Evolutionary conservation across 2,113 vertebrate species (phyloP), one percentile per base, ranked within the genome.

Genomic region (Poeciliopsis turrubarensis): DNA sequence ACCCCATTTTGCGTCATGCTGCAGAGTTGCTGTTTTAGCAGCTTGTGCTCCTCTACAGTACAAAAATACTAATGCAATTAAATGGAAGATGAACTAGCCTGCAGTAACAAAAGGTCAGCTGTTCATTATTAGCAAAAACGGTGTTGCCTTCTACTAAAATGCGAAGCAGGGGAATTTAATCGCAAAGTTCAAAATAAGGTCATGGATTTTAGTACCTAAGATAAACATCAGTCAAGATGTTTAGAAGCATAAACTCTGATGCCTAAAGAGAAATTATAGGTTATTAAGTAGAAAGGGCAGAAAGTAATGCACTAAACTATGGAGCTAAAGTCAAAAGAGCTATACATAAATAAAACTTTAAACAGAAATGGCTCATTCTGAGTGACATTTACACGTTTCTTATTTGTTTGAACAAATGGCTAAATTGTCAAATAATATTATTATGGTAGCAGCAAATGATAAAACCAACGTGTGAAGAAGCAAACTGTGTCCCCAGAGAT

Each of bases 21-120:
- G 80, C 65, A 73, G 60, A 91, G 83, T 75, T 91, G 88, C 78
- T 89, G 88, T 84, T 89, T 84, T 86, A 90, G 90, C 87, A 84
- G 84, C 73, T 83, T 78, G 77, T 31, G 27, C 65, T 87, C 68
- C 76, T 62, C 72, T 26, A 27, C 75, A 66, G 81, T 79, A 81
- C 87, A 78, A 62, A 88, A 84, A 89, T 90, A 87, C 81, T 91
- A 83, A 90, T 81, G 84, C 91, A 93, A 91, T 93, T 93, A 93
- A 92, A 89, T 89, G 60, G 62, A 73, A 73, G 79, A 74, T n/a
- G 39, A 80, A 85, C 72, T 71, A 79, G 37, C 34, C 72, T 80
- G 77, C 78, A 77, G 72, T 22, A 73, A 72, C 78, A 81, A 90
- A 88, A 89, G 82, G 87, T 90, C 86, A 86, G 72, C 72, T 66